phyloP scores from a whole-genome alignment of 2,888 invertebrate species.

The Gymnocheta viridis region DNA sequence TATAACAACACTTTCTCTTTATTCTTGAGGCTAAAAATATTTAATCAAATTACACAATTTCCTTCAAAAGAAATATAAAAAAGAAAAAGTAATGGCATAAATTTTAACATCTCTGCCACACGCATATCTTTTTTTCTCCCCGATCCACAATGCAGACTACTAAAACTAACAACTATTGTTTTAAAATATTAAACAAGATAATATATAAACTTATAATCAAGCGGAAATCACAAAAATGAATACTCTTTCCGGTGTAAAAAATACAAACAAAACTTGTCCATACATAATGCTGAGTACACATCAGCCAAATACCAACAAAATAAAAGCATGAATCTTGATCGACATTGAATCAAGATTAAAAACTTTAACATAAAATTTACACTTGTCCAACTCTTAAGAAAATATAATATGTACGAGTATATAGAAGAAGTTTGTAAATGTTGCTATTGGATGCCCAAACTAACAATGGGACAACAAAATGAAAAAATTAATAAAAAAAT shows the following conservation, averaged over 20 bases:
- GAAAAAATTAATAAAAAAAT: conserved; percentile 22
- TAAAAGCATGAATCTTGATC: conserved; percentile 68
- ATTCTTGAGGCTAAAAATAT: conserved; percentile 56
- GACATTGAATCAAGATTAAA: conserved; percentile 74
- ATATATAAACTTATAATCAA: conserved; percentile 59
- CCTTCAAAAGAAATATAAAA: conserved; percentile 44
- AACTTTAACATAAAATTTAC: conserved; percentile 77
- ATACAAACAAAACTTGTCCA: conserved; percentile 55
- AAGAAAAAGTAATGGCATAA: conserved; percentile 54
- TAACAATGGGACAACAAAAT: conserved; percentile 55
- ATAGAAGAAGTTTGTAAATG: background rate
- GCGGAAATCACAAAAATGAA: conserved; percentile 73
- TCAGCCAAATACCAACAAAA: conserved; percentile 1
- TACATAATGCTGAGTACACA: background rate
- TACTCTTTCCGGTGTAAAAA: conserved; percentile 73
- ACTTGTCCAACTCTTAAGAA: conserved; percentile 71
- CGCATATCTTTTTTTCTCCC: conserved; percentile 12
- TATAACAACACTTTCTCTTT: conserved; percentile 67
- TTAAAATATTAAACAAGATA: conserved; percentile 29
- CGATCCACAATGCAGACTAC: background rate
- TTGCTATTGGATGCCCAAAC: conserved; percentile 26
- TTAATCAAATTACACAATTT: conserved; percentile 68
- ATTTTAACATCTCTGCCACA: conserved; percentile 52
- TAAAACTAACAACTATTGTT: conserved; percentile 50
- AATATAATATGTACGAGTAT: conserved; percentile 19